phyloP scores from a whole-genome alignment of 2,113 vertebrate species.

The Gracilinanus agilis region DNA sequence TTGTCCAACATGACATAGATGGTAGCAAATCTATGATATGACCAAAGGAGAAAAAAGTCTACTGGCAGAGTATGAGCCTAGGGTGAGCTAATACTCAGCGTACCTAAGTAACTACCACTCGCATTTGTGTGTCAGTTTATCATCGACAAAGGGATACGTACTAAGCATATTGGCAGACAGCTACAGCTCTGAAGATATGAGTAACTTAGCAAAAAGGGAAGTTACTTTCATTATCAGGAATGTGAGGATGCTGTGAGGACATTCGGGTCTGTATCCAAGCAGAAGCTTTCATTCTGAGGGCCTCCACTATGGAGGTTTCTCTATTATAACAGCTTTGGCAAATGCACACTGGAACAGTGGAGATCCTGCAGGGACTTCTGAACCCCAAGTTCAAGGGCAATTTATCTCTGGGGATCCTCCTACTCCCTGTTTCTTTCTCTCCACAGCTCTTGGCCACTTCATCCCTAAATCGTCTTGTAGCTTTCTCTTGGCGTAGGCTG shows the following conservation, averaged over 20 bases:
- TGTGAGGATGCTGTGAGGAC: not conserved
- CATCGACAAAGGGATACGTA: not conserved
- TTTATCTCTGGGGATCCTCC: not conserved
- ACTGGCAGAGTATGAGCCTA: not conserved
- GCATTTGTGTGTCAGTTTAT: not conserved
- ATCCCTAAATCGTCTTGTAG: not conserved
- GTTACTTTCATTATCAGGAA: not conserved
- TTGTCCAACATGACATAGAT: not conserved
- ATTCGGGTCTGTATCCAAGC: not conserved
- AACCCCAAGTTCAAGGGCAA: not conserved
- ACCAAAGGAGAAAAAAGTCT: not conserved
- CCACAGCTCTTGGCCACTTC: not conserved
- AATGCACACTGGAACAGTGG: not conserved
- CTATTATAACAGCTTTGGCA: not conserved
- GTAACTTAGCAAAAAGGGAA: not conserved
- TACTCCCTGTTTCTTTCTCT: not conserved
- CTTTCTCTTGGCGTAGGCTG: not conserved
- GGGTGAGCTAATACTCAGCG: not conserved
- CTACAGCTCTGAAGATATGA: not conserved
- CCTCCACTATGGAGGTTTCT: not conserved
- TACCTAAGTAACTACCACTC: not conserved
- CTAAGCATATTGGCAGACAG: not conserved
- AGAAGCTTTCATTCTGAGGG: not conserved
- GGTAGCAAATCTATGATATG: not conserved
- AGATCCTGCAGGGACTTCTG: not conserved